These are phyloP conservation scores for Apteryx mantelli DNA, from an alignment of 2,113 vertebrate genomes.

Conservation along the genomic window DNA sequence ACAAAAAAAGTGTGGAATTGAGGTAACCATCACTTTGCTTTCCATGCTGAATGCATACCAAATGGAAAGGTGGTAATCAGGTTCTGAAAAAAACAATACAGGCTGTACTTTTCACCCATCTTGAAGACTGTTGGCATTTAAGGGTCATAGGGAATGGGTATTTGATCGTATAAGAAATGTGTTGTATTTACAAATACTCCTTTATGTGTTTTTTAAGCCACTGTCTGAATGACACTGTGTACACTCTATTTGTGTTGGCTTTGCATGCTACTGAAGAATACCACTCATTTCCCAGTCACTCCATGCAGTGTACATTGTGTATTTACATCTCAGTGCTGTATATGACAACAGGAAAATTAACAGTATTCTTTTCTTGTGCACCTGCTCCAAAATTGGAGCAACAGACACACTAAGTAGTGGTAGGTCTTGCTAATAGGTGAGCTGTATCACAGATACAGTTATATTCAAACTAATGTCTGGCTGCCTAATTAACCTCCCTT, in stretches of 20 bases:
- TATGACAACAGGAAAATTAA: constrained; percentile 6
- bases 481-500: constrained; percentile 66
- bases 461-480: constrained; percentile 18
- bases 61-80: neutral
- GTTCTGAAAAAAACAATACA: neutral
- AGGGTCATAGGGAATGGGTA: neutral
- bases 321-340: neutral
- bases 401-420: neutral
- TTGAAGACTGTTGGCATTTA: neutral
- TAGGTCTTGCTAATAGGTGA: constrained; percentile 1
- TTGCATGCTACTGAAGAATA: neutral
- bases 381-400: constrained; percentile 19
- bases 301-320: neutral
- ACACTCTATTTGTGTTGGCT: neutral
- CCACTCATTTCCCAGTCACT: neutral
- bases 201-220: neutral
- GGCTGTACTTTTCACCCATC: neutral
- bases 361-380: neutral
- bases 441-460: constrained; percentile 3
- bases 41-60: neutral
- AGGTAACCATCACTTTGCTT: neutral
- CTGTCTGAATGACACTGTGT: neutral
- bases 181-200: neutral
- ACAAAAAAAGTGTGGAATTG: neutral
- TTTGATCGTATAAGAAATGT: neutral